Evolutionary conservation across 2,888 invertebrate genomes (phyloP), one percentile per base, ranked within the genome.

Genomic region (Minunthozetes semirufus): DNA sequence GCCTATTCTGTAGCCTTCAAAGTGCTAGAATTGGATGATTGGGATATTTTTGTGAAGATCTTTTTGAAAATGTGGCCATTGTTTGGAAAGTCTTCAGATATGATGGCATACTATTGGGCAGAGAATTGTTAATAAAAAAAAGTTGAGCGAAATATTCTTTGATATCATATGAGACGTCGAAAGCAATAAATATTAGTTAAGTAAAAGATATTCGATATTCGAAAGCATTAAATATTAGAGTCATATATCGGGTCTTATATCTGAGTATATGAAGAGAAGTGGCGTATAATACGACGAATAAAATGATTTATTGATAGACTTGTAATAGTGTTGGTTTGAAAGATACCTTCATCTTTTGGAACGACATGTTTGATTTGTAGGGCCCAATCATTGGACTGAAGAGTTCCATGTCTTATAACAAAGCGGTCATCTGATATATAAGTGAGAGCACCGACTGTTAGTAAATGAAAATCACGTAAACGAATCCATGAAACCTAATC

Each of bases 401-500:
- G 77, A 11, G 76, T 77, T 42, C 77, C 86, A 83, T 93, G 93
- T 79, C 90, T 89, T 68, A 92, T 91, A 81, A 91, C 90, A 84
- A 92, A 93, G 81, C 93, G 87, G 82, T 90, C 92, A 82, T 94
- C 93, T 79, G 92, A 92, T 80, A 92, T 92, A 84, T 93, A 93
- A 2, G 93, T 93, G 61, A 90, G 90, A 79, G 91, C 85, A 6
- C 93, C 93, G 72, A 93, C 93, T 75, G 93, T 94, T 76, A 93
- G 85, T 77, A 94, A 86, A 81, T 92, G 90, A 81, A 90, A 91
- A 83, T 92, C 91, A 85, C 90, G 90, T 82, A 91, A 87, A 81
- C 88, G 85, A 79, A 89, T 88, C 89, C 89, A 89, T 59, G 88
- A 88, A n/a, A 89, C 88, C 89, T 89, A 59, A 56, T 22, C 19